A percentile compares a stretch with the other conserved stretches of the same genome.
These are phyloP conservation scores for Cryptocephalus moraei DNA, from an alignment of 2,888 invertebrate genomes.

Conservation along the genomic window DNA sequence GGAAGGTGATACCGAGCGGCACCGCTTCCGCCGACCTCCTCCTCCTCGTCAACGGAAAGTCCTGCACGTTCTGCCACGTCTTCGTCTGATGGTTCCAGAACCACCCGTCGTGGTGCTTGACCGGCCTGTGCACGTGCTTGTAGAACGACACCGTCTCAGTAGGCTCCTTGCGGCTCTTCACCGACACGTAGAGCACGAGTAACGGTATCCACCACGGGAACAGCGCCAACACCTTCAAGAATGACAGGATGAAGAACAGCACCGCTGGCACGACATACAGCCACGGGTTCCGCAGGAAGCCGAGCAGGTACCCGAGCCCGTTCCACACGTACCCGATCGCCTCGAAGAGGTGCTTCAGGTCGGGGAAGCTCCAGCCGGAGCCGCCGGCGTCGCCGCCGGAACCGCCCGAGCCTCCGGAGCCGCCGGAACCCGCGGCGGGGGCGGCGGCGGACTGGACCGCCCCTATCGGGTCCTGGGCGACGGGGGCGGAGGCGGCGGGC, in stretches of 20 bases:
- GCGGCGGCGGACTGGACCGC: constrained; percentile 10
- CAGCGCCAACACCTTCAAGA: constrained; percentile 50
- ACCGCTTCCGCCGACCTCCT: no score
- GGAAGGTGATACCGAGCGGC: no score
- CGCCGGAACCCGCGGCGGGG: constrained; percentile 5
- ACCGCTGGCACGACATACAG: constrained; percentile 51
- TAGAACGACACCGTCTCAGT: constrained; percentile 25
- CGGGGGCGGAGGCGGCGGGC: constrained; percentile 13
- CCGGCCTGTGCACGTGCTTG: constrained; percentile 33
- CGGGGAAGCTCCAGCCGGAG: constrained; percentile 24
- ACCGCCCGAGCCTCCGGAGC: constrained; percentile 16
- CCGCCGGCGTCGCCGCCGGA: constrained; percentile 16
- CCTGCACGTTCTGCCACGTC: constrained; percentile 41
- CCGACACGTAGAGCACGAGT: constrained; percentile 30
- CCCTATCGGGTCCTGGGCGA: constrained; percentile 9
- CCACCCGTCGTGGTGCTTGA: constrained; percentile 43
- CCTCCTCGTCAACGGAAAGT: constrained; percentile 10
- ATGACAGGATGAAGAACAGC: constrained; percentile 50
- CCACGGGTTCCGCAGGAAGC: constrained; percentile 36
- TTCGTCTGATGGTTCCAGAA: constrained; percentile 48
- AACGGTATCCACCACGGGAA: constrained; percentile 55
- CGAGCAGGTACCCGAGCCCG: constrained; percentile 18
- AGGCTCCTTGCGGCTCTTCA: constrained; percentile 21
- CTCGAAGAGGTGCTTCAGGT: constrained; percentile 29
- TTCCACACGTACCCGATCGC: constrained; percentile 21